phyloP scores from a whole-genome alignment of 2,113 vertebrate genomes.

The Trachemys scripta region DNA sequence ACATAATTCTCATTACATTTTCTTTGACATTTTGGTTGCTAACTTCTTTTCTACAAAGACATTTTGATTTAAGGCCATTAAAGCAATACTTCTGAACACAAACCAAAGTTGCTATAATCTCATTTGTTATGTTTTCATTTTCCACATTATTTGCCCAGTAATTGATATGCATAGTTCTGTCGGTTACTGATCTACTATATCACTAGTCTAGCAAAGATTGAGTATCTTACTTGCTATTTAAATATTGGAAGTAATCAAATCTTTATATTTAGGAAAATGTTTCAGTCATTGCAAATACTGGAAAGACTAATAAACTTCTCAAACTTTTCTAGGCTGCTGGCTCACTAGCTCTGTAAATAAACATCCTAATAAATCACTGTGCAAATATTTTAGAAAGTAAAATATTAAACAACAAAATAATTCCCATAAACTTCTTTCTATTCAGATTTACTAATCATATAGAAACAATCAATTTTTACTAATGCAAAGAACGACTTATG shows the following conservation, averaged over 20 bases:
- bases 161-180: neutral
- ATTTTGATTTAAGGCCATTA: neutral
- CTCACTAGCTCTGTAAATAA: slow-evolving; percentile 26
- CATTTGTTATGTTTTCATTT: neutral
- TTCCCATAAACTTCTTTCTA: neutral
- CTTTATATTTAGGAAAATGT: slow-evolving; percentile 24
- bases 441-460: neutral
- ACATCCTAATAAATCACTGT: slow-evolving; percentile 10
- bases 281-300: slow-evolving; percentile 11
- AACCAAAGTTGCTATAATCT: neutral
- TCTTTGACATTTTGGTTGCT: neutral
- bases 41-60: neutral
- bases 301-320: neutral
- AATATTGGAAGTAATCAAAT: neutral
- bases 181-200: neutral
- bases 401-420: slow-evolving; percentile 55
- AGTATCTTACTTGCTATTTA: neutral
- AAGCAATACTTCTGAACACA: neutral
- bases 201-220: neutral
- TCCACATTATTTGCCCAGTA: neutral
- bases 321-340: neutral
- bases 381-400: slow-evolving; percentile 43
- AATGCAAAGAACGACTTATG: neutral
- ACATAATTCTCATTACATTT: slow-evolving; percentile 28
- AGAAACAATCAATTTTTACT: slow-evolving; percentile 18